Conservation (phyloP, 2,888 invertebrate species). For the Chrysomela aeneicollis region DNA sequence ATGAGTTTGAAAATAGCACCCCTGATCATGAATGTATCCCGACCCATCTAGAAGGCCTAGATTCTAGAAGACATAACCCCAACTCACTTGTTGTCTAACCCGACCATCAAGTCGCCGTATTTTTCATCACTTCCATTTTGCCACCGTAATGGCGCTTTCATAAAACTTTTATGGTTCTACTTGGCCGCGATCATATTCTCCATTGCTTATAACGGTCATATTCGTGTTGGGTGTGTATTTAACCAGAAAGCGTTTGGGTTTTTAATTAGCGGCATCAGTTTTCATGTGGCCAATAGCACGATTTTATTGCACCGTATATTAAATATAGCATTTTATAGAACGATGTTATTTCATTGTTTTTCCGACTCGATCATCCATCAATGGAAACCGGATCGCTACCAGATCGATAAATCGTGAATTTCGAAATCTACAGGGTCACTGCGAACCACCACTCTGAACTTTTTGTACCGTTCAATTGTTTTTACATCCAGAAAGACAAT, state of each 20-base stretch:
- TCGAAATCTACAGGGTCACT: too few relatives aligned
- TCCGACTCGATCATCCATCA: too few relatives aligned
- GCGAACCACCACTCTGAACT: too few relatives aligned
- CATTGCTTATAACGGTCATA: constrained; percentile 1
- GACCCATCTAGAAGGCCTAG: too few relatives aligned
- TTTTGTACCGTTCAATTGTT: too few relatives aligned
- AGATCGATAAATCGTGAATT: too few relatives aligned
- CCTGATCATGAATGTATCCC: too few relatives aligned
- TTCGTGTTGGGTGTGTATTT: not conserved
- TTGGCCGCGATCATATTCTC: not conserved
- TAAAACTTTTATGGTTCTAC: not conserved
- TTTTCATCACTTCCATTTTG: constrained; percentile 1
- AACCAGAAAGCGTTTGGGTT: not conserved
- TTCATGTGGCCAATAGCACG: not conserved
- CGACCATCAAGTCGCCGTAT: not conserved
- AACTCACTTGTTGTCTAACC: constrained; percentile 1
- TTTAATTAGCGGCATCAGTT: not conserved
- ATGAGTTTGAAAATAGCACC: too few relatives aligned
- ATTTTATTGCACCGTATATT: not conserved
- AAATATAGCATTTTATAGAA: not conserved
- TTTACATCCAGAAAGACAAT: too few relatives aligned
- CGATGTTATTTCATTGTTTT: not conserved
- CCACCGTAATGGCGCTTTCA: not conserved
- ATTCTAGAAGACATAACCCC: not conserved
- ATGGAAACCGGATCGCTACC: too few relatives aligned